These are phyloP conservation scores for Lanistes nyassanus DNA, from an alignment of 1,140 invertebrate species.

Conservation along the genomic window DNA sequence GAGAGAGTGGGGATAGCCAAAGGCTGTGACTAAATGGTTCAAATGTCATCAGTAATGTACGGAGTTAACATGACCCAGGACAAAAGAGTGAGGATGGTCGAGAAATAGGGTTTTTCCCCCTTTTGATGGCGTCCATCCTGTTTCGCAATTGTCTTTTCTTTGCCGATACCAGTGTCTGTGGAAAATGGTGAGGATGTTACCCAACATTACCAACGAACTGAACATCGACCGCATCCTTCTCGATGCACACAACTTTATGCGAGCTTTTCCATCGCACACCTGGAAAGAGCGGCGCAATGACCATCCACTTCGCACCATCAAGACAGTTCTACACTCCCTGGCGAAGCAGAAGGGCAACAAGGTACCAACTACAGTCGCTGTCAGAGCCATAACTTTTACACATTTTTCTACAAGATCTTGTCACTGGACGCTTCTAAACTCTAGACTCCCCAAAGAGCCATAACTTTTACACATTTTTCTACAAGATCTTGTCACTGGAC, in stretches of 20 bases:
- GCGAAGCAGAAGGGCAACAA: slow-evolving; percentile 69
- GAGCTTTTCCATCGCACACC: slow-evolving; percentile 81
- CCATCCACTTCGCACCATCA: slow-evolving; percentile 86
- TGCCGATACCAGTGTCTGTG: slow-evolving; percentile 75
- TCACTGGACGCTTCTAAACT: too few relatives aligned
- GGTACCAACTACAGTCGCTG: slow-evolving; percentile 46
- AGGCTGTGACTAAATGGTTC: too few relatives aligned
- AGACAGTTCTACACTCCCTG: slow-evolving; percentile 89
- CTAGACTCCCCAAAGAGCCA: too few relatives aligned
- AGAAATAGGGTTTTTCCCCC: too few relatives aligned
- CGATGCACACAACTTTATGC: slow-evolving; percentile 87
- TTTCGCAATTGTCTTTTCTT: not conserved
- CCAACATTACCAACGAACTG: slow-evolving; percentile 79
- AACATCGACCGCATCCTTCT: slow-evolving; percentile 83
- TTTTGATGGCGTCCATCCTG: too few relatives aligned
- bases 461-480: not conserved
- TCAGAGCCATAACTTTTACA: not conserved
- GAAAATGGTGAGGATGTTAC: slow-evolving; percentile 85
- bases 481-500: too few relatives aligned
- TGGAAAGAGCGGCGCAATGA: slow-evolving; percentile 82
- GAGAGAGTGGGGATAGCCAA: too few relatives aligned
- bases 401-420: too few relatives aligned
- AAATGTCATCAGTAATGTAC: too few relatives aligned
- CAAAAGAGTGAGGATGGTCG: too few relatives aligned
- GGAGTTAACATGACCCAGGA: too few relatives aligned